Conservation (phyloP, 1,140 invertebrate species). For the Rhopalosiphum padi region DNA sequence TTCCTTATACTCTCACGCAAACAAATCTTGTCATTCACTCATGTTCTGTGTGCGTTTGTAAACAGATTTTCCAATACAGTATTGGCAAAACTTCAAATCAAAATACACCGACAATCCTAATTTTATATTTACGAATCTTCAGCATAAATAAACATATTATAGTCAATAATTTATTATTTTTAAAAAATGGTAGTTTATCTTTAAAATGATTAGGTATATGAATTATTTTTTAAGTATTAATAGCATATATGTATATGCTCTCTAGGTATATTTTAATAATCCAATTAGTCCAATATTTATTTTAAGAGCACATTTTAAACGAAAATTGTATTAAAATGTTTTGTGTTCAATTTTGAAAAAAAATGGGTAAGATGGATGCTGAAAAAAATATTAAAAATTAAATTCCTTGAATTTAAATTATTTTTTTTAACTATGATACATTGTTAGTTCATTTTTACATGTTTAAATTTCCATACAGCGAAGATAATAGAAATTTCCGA, state of each 20-base stretch:
- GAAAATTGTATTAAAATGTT: not conserved
- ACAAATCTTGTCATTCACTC: conserved; percentile 30
- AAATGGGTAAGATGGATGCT: not conserved
- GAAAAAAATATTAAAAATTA: not conserved
- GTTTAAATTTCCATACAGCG: not conserved
- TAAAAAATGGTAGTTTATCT: no score
- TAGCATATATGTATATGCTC: no score
- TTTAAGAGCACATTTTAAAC: not conserved
- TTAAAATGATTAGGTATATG: not conserved
- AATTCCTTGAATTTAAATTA: not conserved
- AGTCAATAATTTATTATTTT: no score
- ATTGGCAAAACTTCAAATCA: conserved; percentile 16
- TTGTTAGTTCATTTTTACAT: not conserved
- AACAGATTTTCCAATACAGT: conserved; percentile 30
- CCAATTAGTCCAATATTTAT: not conserved
- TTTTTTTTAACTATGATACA: not conserved
- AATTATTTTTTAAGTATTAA: not conserved
- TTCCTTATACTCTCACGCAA: conserved; percentile 34
- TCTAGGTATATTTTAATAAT: no score
- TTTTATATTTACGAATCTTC: not conserved
- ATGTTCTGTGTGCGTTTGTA: conserved; percentile 17
- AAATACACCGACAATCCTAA: not conserved
- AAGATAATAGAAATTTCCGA: not conserved
- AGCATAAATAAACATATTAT: not conserved
- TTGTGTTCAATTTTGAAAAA: not conserved